phyloP scores from a whole-genome alignment of 2,113 vertebrate genomes.

The Chitala chitala region DNA sequence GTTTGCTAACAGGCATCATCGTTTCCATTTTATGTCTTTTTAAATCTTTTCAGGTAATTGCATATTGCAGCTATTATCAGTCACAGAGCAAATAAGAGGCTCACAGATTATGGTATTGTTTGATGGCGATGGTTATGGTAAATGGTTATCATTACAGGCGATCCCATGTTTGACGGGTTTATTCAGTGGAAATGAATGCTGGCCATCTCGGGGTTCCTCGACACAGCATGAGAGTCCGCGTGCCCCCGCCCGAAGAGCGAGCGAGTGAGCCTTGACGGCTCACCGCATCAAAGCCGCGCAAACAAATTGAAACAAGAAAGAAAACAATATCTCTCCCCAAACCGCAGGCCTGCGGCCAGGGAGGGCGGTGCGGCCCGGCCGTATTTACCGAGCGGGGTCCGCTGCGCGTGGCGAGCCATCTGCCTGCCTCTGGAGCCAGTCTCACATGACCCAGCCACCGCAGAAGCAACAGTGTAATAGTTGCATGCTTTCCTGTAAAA shows the following conservation, averaged over 20 bases:
- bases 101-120: not conserved
- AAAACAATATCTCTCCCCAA: not conserved
- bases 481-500: too few relatives aligned
- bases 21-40: slow-evolving; percentile 13
- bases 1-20: not conserved
- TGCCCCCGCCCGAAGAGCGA: not conserved
- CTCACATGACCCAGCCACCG: too few relatives aligned
- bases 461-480: too few relatives aligned
- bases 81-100: not conserved
- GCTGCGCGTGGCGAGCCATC: too few relatives aligned
- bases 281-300: not conserved
- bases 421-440: too few relatives aligned
- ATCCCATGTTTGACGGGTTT: not conserved
- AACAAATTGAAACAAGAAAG: not conserved
- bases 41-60: slow-evolving; percentile 4
- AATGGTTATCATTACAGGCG: slow-evolving; percentile 4
- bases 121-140: not conserved
- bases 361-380: not conserved
- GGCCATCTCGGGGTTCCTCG: too few relatives aligned
- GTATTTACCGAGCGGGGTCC: not conserved
- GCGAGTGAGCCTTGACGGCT: not conserved
- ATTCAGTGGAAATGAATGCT: not conserved
- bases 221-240: not conserved
- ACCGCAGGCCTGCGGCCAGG: not conserved
- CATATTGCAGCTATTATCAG: slow-evolving; percentile 8